Evolutionary conservation across 2,888 invertebrate genomes (phyloP).

Genomic region (Cataglyphis livida): DNA sequence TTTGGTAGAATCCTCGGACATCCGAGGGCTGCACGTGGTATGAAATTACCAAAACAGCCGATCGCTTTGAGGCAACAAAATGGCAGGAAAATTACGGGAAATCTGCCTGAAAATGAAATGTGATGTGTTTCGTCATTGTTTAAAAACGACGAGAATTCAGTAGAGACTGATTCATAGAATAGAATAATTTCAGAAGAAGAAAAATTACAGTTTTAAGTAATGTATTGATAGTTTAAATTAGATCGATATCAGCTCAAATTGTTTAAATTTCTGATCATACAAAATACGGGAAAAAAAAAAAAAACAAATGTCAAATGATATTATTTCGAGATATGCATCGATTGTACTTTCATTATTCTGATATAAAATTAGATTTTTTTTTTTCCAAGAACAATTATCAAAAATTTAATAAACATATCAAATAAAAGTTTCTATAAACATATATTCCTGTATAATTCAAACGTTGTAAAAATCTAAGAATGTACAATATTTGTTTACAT

Average conservation of each 20-base stretch:
- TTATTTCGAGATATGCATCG: neutral
- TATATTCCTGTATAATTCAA: neutral
- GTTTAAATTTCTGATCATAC: neutral
- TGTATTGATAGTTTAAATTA: slow-evolving; percentile 8
- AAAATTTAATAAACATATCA: neutral
- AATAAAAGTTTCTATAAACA: too few species aligned
- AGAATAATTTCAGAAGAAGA: neutral
- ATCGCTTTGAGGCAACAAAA: slow-evolving; percentile 24
- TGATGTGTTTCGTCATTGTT: neutral
- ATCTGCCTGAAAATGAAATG: neutral
- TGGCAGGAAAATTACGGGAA: neutral
- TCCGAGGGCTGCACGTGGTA: slow-evolving; percentile 14
- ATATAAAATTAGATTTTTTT: neutral
- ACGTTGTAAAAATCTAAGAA: neutral
- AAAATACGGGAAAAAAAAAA: too few species aligned
- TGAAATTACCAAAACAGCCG: slow-evolving; percentile 19
- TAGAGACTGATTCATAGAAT: neutral
- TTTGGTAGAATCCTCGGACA: neutral
- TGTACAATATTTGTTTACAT: neutral
- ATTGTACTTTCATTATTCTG: neutral
- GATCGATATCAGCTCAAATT: neutral
- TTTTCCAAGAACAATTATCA: neutral
- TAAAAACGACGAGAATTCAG: neutral
- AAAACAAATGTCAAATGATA: neutral
- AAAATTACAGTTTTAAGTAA: neutral